Evolutionary conservation across 2,888 invertebrate genomes (phyloP), one percentile per base, ranked within the genome.

Genomic region (Coelopa pilipes): DNA sequence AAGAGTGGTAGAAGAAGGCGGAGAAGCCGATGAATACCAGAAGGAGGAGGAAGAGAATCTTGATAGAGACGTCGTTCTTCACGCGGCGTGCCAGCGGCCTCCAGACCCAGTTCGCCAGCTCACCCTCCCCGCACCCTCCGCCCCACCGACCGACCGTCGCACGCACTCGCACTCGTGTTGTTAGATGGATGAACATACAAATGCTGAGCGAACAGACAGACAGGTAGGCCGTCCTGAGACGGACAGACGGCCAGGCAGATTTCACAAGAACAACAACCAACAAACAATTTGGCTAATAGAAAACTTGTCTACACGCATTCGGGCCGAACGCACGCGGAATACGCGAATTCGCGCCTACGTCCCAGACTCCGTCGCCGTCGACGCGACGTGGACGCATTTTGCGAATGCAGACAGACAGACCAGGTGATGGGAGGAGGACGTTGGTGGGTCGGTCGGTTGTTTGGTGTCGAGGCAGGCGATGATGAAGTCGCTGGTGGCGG

Each of bases 241-340:
- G 15, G 10, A 17, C 34, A 17, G n/a, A 12, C 34, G 15, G 21
- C 11, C 15, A 24, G 24, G 50, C 47, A 63, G 45, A 63, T 34
- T 34, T 34, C 34, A 46, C 9, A 19, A 60, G 7, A 57, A 12
- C 13, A 17, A 63, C 63, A 46, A 47, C n/a, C 67, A 67, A 67
- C 67, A 67, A 53, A 55, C 45, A 53, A 67, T 67, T 67, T 67
- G 53, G 67, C 67, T 67, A 67, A 67, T 67, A 67, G 55, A 24
- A 67, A 67, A 55, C 55, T 53, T 67, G 67, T 67, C 67, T 67
- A 67, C 53, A 67, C n/a, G 45, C 67, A 53, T 67, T 53, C 11
- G 24, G 24, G n/a, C n/a, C 67, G 24, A 53, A 67, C 55, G 24
- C 55, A 67, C 45, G 53, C 55, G 7, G 24, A 24, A 17, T 50